These are phyloP conservation scores for Myripristis jacobus DNA, from an alignment of 2,797 vertebrate genomes.

Conservation along the genomic window DNA sequence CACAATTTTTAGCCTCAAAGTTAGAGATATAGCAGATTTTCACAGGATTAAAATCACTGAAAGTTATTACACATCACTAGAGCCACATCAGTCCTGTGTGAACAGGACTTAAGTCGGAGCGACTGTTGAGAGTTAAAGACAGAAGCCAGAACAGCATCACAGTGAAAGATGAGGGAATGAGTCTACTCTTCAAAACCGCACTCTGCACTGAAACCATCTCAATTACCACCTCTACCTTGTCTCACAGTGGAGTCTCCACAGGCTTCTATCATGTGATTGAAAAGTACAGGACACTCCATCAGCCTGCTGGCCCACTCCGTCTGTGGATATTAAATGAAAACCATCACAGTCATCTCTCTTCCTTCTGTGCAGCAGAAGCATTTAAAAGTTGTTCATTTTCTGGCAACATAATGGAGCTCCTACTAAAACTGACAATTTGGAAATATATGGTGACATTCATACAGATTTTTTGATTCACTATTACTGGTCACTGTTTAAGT, in stretches of 20 bases:
- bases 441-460: neutral
- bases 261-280: constrained; percentile 55
- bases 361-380: neutral
- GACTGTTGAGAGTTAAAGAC: no score
- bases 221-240: constrained; percentile 51
- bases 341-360: constrained; percentile 24
- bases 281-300: constrained; percentile 54
- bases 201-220: constrained; percentile 42
- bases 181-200: constrained; percentile 12
- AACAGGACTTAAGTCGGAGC: no score
- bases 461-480: neutral
- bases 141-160: neutral
- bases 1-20: no score
- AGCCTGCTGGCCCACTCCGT: constrained; percentile 34
- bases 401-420: constrained; percentile 7
- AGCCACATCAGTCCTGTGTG: no score
- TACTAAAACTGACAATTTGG: neutral
- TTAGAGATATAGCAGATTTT: no score
- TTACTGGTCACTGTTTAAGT: no score
- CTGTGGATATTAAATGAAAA: constrained; percentile 54
- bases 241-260: constrained; percentile 43
- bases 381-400: neutral
- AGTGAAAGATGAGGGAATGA: neutral
- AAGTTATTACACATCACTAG: no score
- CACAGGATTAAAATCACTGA: no score